These are phyloP conservation scores for Gopherus flavomarginatus DNA, from an alignment of 2,113 vertebrate genomes.

Conservation along the genomic window DNA sequence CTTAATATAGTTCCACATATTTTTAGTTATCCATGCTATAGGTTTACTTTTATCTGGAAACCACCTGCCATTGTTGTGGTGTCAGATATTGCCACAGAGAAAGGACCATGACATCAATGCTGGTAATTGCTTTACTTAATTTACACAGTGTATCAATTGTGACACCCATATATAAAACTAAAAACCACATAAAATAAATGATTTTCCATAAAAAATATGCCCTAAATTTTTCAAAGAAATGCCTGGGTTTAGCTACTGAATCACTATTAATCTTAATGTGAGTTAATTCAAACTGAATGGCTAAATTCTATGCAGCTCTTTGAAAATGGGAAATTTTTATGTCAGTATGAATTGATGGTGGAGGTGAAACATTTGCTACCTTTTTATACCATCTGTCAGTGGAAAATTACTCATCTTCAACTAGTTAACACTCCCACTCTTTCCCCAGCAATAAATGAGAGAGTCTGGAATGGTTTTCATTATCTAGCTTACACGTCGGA, in stretches of 20 bases:
- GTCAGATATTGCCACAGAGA: neutral
- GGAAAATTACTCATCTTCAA: conserved; percentile 60
- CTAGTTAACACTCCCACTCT: conserved; percentile 55
- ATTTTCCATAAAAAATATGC: neutral
- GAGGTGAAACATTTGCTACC: conserved; percentile 38
- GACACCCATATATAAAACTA: neutral
- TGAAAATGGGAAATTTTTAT: conserved; percentile 42
- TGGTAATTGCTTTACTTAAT: neutral
- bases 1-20: neutral
- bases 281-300: conserved; percentile 10
- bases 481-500: conserved; percentile 59
- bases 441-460: conserved; percentile 53
- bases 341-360: conserved; percentile 44
- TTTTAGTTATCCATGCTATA: neutral
- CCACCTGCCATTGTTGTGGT: neutral
- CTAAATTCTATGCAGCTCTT: conserved; percentile 25
- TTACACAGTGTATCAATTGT: accelerated
- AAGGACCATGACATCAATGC: neutral
- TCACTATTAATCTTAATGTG: neutral
- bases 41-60: neutral
- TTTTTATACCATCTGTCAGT: conserved; percentile 43
- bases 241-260: neutral
- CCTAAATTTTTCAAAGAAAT: neutral
- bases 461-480: conserved; percentile 65
- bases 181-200: neutral